Percentiles rank a stretch among this genome's conserved stretches.
These are phyloP conservation scores for Paraescarpia echinospica DNA, from an alignment of 1,140 invertebrate genomes.

Conservation along the genomic window DNA sequence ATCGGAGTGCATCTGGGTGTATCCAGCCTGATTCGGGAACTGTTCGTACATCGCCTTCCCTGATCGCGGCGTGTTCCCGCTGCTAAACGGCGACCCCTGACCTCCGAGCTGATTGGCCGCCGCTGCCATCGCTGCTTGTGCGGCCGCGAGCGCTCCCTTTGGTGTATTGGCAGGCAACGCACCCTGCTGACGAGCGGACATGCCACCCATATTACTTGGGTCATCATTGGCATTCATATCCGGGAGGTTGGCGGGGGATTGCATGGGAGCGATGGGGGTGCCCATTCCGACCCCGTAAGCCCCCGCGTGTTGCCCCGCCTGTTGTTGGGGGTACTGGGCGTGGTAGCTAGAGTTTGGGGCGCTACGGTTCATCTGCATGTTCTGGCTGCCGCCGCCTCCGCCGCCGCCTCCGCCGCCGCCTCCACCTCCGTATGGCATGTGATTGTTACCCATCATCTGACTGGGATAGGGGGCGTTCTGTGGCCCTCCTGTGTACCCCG, in stretches of 20 bases:
- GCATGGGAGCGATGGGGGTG: not conserved
- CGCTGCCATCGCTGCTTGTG: constrained; percentile 56
- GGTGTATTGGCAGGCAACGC: constrained; percentile 16
- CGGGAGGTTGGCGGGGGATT: not conserved
- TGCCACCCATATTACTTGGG: not conserved
- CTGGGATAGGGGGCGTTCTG: not conserved
- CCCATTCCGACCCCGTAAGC: not conserved
- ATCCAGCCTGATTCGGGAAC: not conserved
- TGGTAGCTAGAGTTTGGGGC: constrained; percentile 62
- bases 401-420: no score
- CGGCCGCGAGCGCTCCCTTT: constrained; percentile 57
- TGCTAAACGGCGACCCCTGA: not conserved
- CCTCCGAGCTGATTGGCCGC: constrained; percentile 44
- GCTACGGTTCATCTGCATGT: constrained; percentile 34
- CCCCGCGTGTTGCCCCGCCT: constrained; percentile 40
- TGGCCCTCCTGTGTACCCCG: not conserved
- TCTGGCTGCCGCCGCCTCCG: no score
- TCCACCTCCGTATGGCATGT: constrained; percentile 3
- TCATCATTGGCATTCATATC: not conserved
- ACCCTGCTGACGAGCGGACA: constrained; percentile 56
- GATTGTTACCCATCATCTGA: constrained; percentile 1
- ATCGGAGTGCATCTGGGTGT: not conserved
- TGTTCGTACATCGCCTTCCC: not conserved
- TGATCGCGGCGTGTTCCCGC: constrained; percentile 2
- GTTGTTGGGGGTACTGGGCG: constrained; percentile 41